Conservation (phyloP, 2,113 vertebrate species). For the Columba livia region DNA sequence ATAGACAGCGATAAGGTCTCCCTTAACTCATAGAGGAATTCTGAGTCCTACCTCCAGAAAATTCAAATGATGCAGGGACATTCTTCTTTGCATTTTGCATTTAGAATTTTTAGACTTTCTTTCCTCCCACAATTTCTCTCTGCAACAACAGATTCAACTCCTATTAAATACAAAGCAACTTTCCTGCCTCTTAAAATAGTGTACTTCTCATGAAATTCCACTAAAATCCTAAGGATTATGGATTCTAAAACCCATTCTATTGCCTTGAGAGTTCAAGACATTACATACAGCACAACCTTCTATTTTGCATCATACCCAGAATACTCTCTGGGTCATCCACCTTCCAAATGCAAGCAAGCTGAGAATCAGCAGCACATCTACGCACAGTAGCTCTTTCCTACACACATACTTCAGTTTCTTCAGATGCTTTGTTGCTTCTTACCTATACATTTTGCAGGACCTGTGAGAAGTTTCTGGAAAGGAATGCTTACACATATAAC, state of each 20-base stretch:
- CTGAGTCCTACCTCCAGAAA: background rate
- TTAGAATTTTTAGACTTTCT: background rate
- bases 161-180: background rate
- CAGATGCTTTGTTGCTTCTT: background rate
- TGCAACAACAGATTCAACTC: background rate
- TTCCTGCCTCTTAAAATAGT: background rate
- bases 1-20: too few relatives aligned
- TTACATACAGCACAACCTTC: background rate
- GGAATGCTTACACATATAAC: background rate
- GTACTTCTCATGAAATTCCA: background rate
- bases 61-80: background rate
- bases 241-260: background rate
- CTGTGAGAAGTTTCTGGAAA: background rate
- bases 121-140: background rate
- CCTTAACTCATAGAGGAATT: background rate
- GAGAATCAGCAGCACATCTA: background rate
- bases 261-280: background rate
- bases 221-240: background rate
- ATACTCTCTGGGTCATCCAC: background rate
- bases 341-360: background rate
- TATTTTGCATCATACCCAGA: background rate
- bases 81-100: background rate
- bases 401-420: background rate
- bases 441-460: background rate
- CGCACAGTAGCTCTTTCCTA: background rate